Percentiles rank a stretch among this genome's conserved stretches.
Evolutionary conservation across 2,113 vertebrate species (phyloP).

Genomic region (Dolichallabes microphthalmus): DNA sequence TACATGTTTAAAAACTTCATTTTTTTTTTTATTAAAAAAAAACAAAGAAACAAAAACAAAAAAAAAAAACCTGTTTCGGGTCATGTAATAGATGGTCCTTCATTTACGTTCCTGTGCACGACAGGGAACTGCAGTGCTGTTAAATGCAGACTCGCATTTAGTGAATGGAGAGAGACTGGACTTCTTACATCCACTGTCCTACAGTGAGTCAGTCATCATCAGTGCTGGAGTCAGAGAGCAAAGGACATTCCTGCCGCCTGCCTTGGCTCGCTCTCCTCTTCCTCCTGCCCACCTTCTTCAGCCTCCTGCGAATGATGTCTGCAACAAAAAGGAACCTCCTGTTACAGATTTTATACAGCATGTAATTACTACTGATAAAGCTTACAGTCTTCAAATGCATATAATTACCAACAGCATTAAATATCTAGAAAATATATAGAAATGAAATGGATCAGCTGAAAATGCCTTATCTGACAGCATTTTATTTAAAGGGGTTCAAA

Average conservation of each 20-base stretch:
- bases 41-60: too few species aligned
- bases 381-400: background rate
- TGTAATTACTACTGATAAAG: too few species aligned
- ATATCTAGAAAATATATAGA: background rate
- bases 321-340: constrained; percentile 37
- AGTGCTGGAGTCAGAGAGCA: constrained; percentile 69
- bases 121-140: background rate
- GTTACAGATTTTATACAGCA: background rate
- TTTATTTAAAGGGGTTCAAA: background rate
- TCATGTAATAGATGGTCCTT: background rate
- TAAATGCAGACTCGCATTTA: background rate
- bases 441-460: background rate
- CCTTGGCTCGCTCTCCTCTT: constrained; percentile 58
- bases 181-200: too few species aligned
- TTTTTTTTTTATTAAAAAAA: background rate
- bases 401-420: background rate
- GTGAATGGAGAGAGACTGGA: background rate
- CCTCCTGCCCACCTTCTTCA: constrained; percentile 64
- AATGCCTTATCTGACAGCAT: background rate
- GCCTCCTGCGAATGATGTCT: constrained; percentile 75
- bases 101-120: background rate
- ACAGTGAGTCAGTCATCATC: constrained; percentile 60
- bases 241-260: constrained; percentile 64
- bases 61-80: too few species aligned
- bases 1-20: background rate